Conservation (phyloP, 1,140 invertebrate species). For the Cydia strobilella region DNA sequence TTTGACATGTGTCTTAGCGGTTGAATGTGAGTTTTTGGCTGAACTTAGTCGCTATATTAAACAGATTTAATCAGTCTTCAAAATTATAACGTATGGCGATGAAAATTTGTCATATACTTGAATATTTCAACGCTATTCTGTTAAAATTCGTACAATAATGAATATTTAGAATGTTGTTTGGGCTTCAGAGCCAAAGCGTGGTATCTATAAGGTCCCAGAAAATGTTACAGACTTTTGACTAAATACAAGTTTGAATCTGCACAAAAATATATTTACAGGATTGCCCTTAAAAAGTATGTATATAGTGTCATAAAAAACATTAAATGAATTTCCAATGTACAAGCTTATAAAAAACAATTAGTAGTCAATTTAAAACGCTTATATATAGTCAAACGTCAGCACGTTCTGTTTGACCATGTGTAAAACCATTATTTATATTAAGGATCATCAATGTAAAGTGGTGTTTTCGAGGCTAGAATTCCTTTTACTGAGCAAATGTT, state of each 20-base stretch:
- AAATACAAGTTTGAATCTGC: neutral
- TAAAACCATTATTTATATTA: constrained; percentile 53
- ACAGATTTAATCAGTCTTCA: neutral
- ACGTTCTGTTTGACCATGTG: neutral
- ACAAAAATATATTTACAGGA: neutral
- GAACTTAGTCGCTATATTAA: neutral
- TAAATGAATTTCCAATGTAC: no score
- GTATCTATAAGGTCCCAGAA: neutral
- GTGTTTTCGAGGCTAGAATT: constrained; percentile 44
- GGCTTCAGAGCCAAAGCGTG: neutral
- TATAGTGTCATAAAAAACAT: neutral
- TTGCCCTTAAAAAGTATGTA: no score
- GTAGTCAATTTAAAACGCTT: neutral
- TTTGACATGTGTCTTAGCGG: neutral
- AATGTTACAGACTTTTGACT: neutral
- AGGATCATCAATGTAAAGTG: constrained; percentile 50
- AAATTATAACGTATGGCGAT: neutral
- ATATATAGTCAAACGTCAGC: neutral
- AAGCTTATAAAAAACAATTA: no score
- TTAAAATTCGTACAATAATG: constrained; percentile 13
- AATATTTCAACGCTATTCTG: neutral
- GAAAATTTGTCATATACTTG: neutral
- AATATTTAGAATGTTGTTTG: neutral
- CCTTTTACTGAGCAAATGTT: constrained; percentile 22
- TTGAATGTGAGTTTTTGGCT: neutral